Percentiles rank a stretch among this genome's conserved stretches.
These are phyloP conservation scores for Tetramorium simillimum DNA, from an alignment of 1,140 invertebrate genomes.

Conservation along the genomic window DNA sequence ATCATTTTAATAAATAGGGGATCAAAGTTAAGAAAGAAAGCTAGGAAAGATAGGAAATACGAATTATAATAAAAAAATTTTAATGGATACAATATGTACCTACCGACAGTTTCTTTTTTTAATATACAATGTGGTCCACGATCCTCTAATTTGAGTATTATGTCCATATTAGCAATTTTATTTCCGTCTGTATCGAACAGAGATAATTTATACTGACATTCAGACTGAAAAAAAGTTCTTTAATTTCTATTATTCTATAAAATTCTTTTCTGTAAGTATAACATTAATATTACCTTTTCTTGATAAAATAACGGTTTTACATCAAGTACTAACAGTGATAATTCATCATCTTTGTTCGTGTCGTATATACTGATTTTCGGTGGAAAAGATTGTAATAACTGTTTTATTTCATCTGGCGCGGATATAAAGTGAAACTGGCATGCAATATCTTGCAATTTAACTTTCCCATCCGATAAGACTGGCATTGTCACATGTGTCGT, in stretches of 20 bases:
- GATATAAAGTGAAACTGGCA: constrained; percentile 85
- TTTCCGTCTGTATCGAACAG: constrained; percentile 74
- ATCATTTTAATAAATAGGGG: not conserved
- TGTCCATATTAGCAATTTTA: constrained; percentile 76
- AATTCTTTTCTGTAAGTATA: not conserved
- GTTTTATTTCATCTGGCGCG: constrained; percentile 78
- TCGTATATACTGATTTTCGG: constrained; percentile 83
- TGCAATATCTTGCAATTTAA: constrained; percentile 80
- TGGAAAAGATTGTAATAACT: constrained; percentile 80
- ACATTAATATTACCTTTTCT: constrained; percentile 72
- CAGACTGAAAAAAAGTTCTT: constrained; percentile 65
- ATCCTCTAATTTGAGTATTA: constrained; percentile 79
- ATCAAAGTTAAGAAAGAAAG: not conserved
- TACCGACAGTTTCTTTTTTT: constrained; percentile 73
- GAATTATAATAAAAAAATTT: not conserved
- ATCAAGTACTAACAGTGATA: constrained; percentile 77
- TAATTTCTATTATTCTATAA: constrained; percentile 1
- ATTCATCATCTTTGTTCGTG: constrained; percentile 70
- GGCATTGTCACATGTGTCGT: constrained; percentile 71
- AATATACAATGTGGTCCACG: constrained; percentile 78
- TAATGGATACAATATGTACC: not conserved
- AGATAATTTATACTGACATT: constrained; percentile 75
- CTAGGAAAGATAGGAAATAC: not conserved
- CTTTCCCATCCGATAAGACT: constrained; percentile 73
- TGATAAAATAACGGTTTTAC: constrained; percentile 75